These are phyloP conservation scores for Solea solea DNA, from an alignment of 2,113 vertebrate species.

Conservation along the genomic window DNA sequence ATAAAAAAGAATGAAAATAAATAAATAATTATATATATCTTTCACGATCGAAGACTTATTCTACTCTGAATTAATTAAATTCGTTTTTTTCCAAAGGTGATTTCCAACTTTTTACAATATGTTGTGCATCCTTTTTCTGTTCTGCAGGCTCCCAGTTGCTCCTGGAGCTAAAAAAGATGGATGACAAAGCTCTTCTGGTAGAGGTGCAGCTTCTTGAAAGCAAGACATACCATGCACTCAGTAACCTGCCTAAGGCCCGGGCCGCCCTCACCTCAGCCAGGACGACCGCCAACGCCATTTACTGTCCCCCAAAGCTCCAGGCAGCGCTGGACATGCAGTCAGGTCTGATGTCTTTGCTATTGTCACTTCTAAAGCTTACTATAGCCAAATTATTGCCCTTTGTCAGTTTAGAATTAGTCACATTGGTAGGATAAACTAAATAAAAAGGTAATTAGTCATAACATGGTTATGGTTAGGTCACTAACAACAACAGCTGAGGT, in stretches of 20 bases:
- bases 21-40: no score
- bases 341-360: constrained; percentile 74
- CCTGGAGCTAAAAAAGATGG: constrained; percentile 98
- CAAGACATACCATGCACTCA: constrained; percentile 98
- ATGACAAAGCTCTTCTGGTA: constrained; percentile 98
- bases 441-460: no score
- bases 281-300: constrained; percentile 98
- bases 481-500: no score
- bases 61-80: no score
- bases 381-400: no score
- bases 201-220: constrained; percentile 98
- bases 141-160: constrained; percentile 91
- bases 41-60: no score
- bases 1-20: no score
- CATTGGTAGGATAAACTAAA: no score
- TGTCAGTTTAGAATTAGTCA: no score
- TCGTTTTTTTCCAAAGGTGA: no score
- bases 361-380: background rate
- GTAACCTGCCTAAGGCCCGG: constrained; percentile 97
- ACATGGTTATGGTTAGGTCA: no score
- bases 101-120: background rate
- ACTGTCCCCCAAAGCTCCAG: constrained; percentile 98
- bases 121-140: background rate
- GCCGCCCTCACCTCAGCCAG: constrained; percentile 98
- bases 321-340: constrained; percentile 99